Evolutionary conservation across 2,888 invertebrate species (phyloP), one percentile per base, ranked within the genome.

Genomic region (Andrena minutula): DNA sequence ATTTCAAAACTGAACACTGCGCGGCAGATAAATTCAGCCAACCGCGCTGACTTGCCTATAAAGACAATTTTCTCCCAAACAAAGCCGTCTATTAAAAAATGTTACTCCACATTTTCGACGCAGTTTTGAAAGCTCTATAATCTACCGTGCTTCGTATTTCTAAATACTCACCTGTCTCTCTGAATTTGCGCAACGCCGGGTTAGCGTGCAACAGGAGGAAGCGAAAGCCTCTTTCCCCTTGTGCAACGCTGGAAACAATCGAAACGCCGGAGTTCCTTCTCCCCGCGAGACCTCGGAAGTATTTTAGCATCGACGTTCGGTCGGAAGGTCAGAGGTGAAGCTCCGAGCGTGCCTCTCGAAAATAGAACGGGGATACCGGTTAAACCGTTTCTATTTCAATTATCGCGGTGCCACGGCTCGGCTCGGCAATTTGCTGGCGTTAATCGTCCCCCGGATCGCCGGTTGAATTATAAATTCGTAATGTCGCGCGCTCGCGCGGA

Each of bases 381-480:
- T 71, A n/a, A 61, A 75, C 65, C 61, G 78, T 78, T 77, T 77
- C 80, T 74, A 83, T 84, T 85, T 85, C 85, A 81, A 85, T 85
- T 83, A 77, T 81, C 73, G 75, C 58, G 68, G 63, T n/a, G 69
- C 61, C 80, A 23, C 74, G 47, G 32, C 41, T 63, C 65, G 41
- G 23, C 64, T 64, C 64, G 53, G 68, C 75, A 72, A 82, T 83
- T 83, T 75, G 74, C 82, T 71, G 58, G 68, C 71, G 70, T 77
- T 83, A 83, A 82, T 77, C 82, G 70, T 41, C 66, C 49, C 41
- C 58, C 73, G 65, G 74, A 70, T 82, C 75, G n/a, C 35, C 30
- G 61, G 28, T 32, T 69, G 75, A 53, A 77, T 77, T 66, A 53
- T 71, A 65, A 75, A 72, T 60, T 53, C 35, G 30, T 16, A 35